Evolutionary conservation across 2,888 invertebrate species (phyloP), one percentile per base, ranked within the genome.

Genomic region (Drosophila neutralis): DNA sequence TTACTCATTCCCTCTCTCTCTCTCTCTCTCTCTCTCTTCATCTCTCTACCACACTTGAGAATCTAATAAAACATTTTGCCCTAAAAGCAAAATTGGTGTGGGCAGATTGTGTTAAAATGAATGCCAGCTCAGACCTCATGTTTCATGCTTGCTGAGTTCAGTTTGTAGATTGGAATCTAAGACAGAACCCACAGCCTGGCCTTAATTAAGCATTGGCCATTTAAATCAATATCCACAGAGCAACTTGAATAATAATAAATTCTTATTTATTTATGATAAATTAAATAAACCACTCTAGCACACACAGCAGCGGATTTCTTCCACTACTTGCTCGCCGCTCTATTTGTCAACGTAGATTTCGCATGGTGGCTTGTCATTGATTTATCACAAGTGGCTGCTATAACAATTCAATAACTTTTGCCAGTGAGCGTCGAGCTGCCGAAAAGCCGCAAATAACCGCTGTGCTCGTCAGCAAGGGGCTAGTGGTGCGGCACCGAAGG

Each of bases 361-460:
- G 64, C 38, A 57, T 45, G 15, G 52, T 56, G 42, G 42, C 62
- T 69, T 76, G 69, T 69, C 83, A 79, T 75, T 86, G 88, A 85
- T 85, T 88, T 85, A 85, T 88, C 81, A 68, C 79, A 85, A 85
- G 78, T 80, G 79, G 61, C 80, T 82, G 72, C 72, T 67, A 74
- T 81, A 83, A 79, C 83, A 87, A 85, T 85, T 88, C 88, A 88
- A 88, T 88, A 85, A 88, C 75, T 83, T 78, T 69, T 62, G 42
- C 64, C 61, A 60, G 38, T 24, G 24, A 64, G 60, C 66, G 51
- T 48, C 67, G 62, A 71, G 66, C 66, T 74, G 59, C 53, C 81
- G 68, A 80, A 76, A 74, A 82, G 58, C 75, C 78, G 66, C 81
- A 69, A 63, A 78, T 58, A 67, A 61, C 76, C 56, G 73, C 57